Evolutionary conservation across 2,888 invertebrate species (phyloP).

Genomic region (Aporophyla lueneburgensis): DNA sequence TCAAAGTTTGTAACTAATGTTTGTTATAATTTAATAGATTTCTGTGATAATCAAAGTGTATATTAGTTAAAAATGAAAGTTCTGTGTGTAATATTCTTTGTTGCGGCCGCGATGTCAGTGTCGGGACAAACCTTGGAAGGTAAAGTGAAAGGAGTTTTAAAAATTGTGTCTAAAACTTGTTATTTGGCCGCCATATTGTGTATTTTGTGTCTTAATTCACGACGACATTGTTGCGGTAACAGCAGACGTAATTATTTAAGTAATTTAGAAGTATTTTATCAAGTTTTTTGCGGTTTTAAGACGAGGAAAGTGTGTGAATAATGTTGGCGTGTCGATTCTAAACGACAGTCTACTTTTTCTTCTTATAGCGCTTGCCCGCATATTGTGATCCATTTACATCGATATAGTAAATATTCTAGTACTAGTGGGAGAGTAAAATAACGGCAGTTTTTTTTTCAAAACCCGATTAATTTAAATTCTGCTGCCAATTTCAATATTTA

Average conservation of each 20-base stretch:
- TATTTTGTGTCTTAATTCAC: conserved; percentile 31
- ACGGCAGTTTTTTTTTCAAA: not conserved
- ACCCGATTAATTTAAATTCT: not conserved
- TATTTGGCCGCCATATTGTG: conserved; percentile 57
- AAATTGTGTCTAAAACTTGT: conserved; percentile 57
- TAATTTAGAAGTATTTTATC: conserved; percentile 11
- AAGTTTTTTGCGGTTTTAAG: conserved; percentile 7
- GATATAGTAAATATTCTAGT: not conserved
- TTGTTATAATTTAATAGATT: conserved; percentile 28
- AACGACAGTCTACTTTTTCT: conserved; percentile 15
- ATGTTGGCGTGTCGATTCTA: conserved; percentile 17
- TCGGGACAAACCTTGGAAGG: conserved; percentile 86
- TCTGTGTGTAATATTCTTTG: conserved; percentile 73
- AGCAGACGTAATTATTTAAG: conserved; percentile 5
- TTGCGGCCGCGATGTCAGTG: conserved; percentile 76
- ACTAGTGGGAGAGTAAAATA: not conserved
- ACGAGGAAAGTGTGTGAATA: not conserved
- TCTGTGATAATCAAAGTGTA: conserved; percentile 53
- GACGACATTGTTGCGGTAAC: not conserved
- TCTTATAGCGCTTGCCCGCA: conserved; percentile 8
- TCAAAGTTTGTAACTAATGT: conserved; percentile 10
- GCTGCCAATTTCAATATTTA: not conserved
- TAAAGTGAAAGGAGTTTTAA: conserved; percentile 86
- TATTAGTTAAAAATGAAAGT: conserved; percentile 68
- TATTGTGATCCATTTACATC: conserved; percentile 26